A percentile compares a stretch with the other conserved stretches of the same genome.
phyloP scores from a whole-genome alignment of 1,140 invertebrate species.

The Bombus huntii region DNA sequence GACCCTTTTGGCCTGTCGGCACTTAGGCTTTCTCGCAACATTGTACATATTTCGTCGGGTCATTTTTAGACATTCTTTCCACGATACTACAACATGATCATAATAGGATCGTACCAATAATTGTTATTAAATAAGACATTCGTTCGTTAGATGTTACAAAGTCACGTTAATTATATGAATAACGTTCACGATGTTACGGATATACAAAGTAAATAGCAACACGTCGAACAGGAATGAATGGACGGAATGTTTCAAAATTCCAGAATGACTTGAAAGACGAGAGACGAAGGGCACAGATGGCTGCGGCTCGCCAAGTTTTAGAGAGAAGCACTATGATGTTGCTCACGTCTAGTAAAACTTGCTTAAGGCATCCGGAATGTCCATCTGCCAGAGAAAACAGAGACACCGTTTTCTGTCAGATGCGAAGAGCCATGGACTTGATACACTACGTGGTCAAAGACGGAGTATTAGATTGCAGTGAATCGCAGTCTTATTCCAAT shows the following conservation, averaged over 20 bases:
- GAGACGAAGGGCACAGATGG: conserved; percentile 96
- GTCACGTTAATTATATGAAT: neutral
- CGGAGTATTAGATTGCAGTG: conserved; percentile 88
- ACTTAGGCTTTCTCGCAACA: too few species aligned
- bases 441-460: conserved; percentile 99
- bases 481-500: conserved; percentile 81
- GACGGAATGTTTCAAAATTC: conserved; percentile 27
- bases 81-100: too few species aligned
- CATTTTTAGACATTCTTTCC: too few species aligned
- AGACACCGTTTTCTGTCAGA: conserved; percentile 98
- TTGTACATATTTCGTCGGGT: too few species aligned
- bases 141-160: too few species aligned
- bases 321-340: conserved; percentile 99
- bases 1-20: too few species aligned
- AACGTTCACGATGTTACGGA: neutral
- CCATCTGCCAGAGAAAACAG: conserved; percentile 95
- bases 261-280: conserved; percentile 97
- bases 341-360: conserved; percentile 97
- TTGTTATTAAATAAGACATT: too few species aligned
- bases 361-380: conserved; percentile 97
- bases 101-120: too few species aligned
- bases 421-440: conserved; percentile 97
- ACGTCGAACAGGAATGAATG: neutral
- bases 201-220: neutral
- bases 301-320: conserved; percentile 95